A percentile compares a stretch with the other conserved stretches of the same genome.
These are phyloP conservation scores for Callyntrura sp. DNA, from an alignment of 2,888 invertebrate species.

Conservation along the genomic window DNA sequence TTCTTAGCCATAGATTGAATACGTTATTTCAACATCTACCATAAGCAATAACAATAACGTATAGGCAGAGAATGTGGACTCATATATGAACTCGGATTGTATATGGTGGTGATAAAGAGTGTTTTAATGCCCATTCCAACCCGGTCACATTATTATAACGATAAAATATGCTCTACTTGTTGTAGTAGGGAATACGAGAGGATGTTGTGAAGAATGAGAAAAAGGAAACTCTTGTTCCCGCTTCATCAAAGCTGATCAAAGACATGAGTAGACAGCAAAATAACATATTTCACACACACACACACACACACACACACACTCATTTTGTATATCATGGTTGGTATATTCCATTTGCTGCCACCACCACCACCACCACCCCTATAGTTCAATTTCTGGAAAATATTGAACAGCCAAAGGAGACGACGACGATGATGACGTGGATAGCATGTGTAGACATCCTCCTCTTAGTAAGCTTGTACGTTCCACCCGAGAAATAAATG, in stretches of 20 bases:
- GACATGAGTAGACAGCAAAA: conserved; percentile 55
- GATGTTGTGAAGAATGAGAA: conserved; percentile 51
- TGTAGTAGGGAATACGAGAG: background rate
- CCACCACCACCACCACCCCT: background rate
- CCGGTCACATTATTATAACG: conserved; percentile 33
- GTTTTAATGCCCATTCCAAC: conserved; percentile 7
- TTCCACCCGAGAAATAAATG: conserved; percentile 47
- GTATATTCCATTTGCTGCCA: conserved; percentile 1
- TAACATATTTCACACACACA: conserved; percentile 45
- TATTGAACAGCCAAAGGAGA: background rate
- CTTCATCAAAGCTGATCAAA: conserved; percentile 74
- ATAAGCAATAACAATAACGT: background rate
- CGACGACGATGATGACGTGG: background rate
- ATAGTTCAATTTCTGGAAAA: conserved; percentile 1
- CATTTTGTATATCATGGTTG: background rate
- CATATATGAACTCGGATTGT: background rate
- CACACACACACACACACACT: conserved; percentile 20
- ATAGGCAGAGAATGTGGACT: background rate
- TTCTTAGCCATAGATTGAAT: background rate
- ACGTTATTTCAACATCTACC: background rate
- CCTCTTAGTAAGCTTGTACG: conserved; percentile 6
- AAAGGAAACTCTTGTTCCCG: conserved; percentile 67
- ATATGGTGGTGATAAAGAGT: background rate
- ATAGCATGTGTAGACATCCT: conserved; percentile 3
- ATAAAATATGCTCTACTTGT: conserved; percentile 13